Conservation (phyloP, 2,113 vertebrate species). For the Coptodon bakossiorum region DNA sequence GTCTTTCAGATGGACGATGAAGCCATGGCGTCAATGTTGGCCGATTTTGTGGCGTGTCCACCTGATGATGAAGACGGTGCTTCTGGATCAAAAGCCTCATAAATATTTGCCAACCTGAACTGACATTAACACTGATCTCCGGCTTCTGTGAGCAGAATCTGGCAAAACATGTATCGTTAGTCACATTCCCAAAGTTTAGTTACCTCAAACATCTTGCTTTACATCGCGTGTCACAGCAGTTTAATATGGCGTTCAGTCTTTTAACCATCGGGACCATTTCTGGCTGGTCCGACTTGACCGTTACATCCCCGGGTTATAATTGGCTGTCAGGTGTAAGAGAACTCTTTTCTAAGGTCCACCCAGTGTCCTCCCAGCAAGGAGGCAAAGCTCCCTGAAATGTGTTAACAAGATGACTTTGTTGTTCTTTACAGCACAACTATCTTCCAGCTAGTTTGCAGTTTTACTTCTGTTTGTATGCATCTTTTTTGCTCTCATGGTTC, state of each 20-base stretch:
- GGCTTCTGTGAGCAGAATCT: not conserved
- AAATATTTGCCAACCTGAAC: not conserved
- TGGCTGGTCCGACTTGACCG: not conserved
- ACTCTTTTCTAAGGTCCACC: not conserved
- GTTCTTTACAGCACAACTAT: not conserved
- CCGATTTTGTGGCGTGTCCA: constrained; percentile 85
- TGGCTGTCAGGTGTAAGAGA: not conserved
- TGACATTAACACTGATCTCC: not conserved
- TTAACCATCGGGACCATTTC: not conserved
- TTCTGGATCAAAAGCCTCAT: constrained; percentile 47
- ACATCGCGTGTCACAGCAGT: not conserved
- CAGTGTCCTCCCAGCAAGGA: not conserved
- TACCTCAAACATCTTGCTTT: not conserved
- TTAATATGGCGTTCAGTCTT: not conserved
- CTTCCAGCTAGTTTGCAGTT: not conserved
- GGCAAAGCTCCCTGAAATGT: not conserved
- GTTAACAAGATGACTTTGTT: not conserved
- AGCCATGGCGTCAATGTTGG: constrained; percentile 83
- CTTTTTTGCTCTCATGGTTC: constrained; percentile 1
- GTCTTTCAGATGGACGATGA: constrained; percentile 67
- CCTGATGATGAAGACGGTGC: constrained; percentile 77
- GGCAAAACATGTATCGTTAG: not conserved
- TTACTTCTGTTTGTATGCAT: not conserved
- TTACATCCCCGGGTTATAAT: not conserved
- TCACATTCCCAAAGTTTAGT: not conserved